phyloP scores from a whole-genome alignment of 2,888 invertebrate genomes.

The Xestia c-nigrum region DNA sequence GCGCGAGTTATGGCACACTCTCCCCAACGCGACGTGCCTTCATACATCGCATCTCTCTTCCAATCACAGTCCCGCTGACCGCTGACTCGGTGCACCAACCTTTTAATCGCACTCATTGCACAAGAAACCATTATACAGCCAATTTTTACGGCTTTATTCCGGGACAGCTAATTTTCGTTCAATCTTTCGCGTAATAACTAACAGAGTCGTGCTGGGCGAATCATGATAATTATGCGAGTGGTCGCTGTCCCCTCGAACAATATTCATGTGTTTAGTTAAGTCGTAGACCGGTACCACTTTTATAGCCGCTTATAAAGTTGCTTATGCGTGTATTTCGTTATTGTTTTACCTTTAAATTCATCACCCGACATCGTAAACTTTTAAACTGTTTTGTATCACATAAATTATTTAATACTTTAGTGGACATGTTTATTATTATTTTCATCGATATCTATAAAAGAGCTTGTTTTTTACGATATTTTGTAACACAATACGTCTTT shows the following conservation, averaged over 20 bases:
- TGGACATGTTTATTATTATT: constrained; percentile 68
- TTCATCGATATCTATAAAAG: constrained; percentile 66
- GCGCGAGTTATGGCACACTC: constrained; percentile 82
- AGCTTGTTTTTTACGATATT: constrained; percentile 54
- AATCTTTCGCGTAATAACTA: constrained; percentile 83
- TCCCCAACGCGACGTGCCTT: constrained; percentile 75
- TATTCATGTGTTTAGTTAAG: constrained; percentile 79
- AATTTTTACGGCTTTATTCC: constrained; percentile 79
- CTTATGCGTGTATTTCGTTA: constrained; percentile 71
- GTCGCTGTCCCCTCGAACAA: constrained; percentile 76
- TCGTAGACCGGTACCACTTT: constrained; percentile 73
- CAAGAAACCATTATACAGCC: constrained; percentile 71
- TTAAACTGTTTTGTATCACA: constrained; percentile 67
- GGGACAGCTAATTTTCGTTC: constrained; percentile 81
- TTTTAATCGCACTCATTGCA: constrained; percentile 74
- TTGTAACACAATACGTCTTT: constrained; percentile 57
- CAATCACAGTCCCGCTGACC: constrained; percentile 57
- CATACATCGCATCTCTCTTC: constrained; percentile 68
- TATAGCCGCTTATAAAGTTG: constrained; percentile 73
- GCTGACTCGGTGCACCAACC: constrained; percentile 70
- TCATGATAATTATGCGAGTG: constrained; percentile 83
- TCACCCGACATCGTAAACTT: constrained; percentile 67
- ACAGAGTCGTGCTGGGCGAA: constrained; percentile 84
- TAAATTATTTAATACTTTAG: constrained; percentile 67
- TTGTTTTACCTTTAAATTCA: constrained; percentile 70